A percentile compares a stretch with the other conserved stretches of the same genome.
Conservation (phyloP, 2,888 invertebrate species). For the Andrena flavipes region DNA sequence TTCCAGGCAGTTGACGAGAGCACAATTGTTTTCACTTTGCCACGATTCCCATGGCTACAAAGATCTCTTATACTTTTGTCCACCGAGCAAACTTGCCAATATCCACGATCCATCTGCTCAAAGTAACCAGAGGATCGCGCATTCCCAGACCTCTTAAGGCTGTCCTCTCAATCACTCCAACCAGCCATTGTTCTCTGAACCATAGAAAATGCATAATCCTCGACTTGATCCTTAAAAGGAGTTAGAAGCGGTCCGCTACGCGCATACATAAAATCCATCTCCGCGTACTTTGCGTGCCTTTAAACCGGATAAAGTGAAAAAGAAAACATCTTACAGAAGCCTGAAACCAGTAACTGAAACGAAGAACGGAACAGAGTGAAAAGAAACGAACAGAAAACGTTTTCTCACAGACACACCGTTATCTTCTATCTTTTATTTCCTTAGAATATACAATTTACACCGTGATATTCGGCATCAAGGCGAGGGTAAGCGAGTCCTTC, state of each 20-base stretch:
- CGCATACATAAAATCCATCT: neutral
- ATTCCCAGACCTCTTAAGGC: neutral
- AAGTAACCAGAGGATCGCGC: neutral
- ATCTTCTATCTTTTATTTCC: slow-evolving; percentile 61
- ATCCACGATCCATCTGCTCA: neutral
- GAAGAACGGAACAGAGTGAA: slow-evolving; percentile 34
- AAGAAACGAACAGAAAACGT: slow-evolving; percentile 39
- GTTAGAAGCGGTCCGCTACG: neutral
- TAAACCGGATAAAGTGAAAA: too few relatives aligned
- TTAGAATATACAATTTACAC: slow-evolving; percentile 67
- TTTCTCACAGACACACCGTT: slow-evolving; percentile 55
- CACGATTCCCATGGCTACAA: neutral
- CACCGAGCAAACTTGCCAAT: neutral
- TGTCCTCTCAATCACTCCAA: neutral
- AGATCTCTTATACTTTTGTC: neutral
- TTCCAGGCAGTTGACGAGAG: slow-evolving; percentile 32
- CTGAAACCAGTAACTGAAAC: neutral
- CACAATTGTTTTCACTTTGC: slow-evolving; percentile 9
- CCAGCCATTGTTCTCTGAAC: neutral
- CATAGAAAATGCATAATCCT: neutral
- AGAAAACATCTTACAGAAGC: neutral
- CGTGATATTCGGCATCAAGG: slow-evolving; percentile 57
- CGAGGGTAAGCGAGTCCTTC: slow-evolving; percentile 58
- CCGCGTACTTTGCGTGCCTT: neutral
- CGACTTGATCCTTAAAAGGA: neutral